Conservation (phyloP, 2,797 vertebrate species). For the Alcedo atthis region DNA sequence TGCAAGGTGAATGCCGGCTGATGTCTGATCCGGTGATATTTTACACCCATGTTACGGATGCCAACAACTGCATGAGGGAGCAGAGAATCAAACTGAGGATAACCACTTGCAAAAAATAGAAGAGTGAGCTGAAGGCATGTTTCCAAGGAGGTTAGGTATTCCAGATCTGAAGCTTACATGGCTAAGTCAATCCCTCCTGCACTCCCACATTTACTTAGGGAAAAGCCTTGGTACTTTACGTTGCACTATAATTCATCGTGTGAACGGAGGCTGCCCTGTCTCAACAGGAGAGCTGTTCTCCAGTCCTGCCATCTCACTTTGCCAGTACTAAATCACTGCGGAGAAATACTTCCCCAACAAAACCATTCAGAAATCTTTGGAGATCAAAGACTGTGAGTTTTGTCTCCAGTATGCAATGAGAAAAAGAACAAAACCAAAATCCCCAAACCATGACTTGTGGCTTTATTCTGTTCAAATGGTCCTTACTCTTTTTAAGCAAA, state of each 20-base stretch:
- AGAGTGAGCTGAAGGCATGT: not conserved
- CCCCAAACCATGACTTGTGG: not conserved
- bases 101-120: constrained; percentile 41
- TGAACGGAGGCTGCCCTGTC: not conserved
- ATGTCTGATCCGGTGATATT: constrained; percentile 52
- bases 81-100: constrained; percentile 37
- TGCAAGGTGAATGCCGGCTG: constrained; percentile 56
- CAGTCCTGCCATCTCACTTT: not conserved
- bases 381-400: not conserved
- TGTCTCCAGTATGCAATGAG: not conserved
- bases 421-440: not conserved
- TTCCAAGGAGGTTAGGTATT: constrained; percentile 22
- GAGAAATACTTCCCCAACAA: not conserved
- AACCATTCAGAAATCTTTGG: not conserved
- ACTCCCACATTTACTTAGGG: constrained; percentile 10
- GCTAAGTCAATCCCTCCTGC: not conserved
- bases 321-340: not conserved
- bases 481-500: constrained; percentile 1
- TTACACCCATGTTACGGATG: constrained; percentile 60
- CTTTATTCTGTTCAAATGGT: not conserved
- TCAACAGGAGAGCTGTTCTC: not conserved
- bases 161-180: not conserved
- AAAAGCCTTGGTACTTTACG: not conserved
- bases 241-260: not conserved
- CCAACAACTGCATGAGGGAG: constrained; percentile 59